Conservation (phyloP, 2,888 invertebrate species). For the Drosophila buzzatii region DNA sequence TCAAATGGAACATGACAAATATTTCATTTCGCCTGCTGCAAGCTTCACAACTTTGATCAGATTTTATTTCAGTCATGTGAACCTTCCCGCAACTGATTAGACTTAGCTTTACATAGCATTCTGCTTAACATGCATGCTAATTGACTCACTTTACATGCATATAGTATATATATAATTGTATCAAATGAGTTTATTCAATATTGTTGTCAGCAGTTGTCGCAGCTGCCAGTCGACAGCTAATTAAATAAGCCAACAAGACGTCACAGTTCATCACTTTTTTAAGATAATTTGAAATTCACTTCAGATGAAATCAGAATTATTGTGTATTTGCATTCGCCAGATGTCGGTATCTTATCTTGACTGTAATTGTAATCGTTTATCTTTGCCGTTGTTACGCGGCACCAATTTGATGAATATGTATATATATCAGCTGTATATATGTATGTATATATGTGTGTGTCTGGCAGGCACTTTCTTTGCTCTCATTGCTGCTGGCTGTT, state of each 20-base stretch:
- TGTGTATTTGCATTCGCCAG: slow-evolving; percentile 19
- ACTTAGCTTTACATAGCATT: background rate
- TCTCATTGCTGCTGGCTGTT: slow-evolving; percentile 6
- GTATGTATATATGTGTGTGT: background rate
- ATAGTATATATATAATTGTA: background rate
- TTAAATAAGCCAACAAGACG: background rate
- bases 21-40: background rate
- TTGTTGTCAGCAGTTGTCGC: background rate
- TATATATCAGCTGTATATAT: background rate
- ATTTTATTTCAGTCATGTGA: background rate
- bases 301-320: slow-evolving; percentile 1
- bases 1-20: background rate
- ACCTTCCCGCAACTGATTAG: background rate
- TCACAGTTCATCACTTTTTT: background rate
- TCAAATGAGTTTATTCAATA: background rate
- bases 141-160: background rate
- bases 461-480: slow-evolving; percentile 1
- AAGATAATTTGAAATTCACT: background rate
- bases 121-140: background rate
- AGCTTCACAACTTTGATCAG: background rate
- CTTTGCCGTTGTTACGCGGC: slow-evolving; percentile 10
- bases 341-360: slow-evolving; percentile 38
- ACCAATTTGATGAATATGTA: slow-evolving; percentile 18
- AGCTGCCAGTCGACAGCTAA: background rate
- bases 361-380: slow-evolving; percentile 8